Evolutionary conservation across 2,888 invertebrate genomes (phyloP), one percentile per base, ranked within the genome.

Genomic region (Amorpha juglandis): DNA sequence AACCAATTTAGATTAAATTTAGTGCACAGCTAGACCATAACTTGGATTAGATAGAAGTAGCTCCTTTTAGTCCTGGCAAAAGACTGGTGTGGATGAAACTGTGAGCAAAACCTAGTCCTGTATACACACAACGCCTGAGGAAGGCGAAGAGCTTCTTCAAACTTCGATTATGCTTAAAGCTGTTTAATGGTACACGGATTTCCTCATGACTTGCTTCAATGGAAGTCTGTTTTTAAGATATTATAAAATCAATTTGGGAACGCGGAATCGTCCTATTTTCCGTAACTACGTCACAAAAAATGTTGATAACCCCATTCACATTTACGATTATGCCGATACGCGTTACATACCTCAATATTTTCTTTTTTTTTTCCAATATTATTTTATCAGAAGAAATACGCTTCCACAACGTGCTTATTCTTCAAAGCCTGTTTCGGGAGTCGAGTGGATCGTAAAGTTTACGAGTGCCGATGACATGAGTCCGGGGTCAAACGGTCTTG

Each of bases 361-460:
- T 69, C 74, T 77, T n/a, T 80, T 77, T 78, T 74, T 78, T 74
- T 81, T 81, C 75, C 77, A 78, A 83, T 83, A 79, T 78, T 78
- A 78, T 80, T 79, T 79, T 79, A 77, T 77, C 76, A 75, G 69
- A 66, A 69, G 74, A 67, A 66, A 66, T 71, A 69, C 68, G 72
- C 71, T 78, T 77, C 74, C 74, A 66, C 70, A 71, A 67, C 70
- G 69, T 75, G 74, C 72, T 77, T 78, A 79, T 81, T 78, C 81
- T 76, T 78, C 75, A 73, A 70, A 72, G 73, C 71, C 75, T 78
- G 77, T 78, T 78, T 78, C 70, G 71, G 35, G 75, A 58, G 58
- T 58, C 42, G 77, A 71, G 76, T 71, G 67, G 69, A 66, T 79
- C 81, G 79, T 86, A 85, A 86, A 86, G 65, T 86, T 86, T 86